A percentile compares a stretch with the other conserved stretches of the same genome.
Evolutionary conservation across 2,113 vertebrate genomes (phyloP).

Genomic region (Tinamus guttatus): DNA sequence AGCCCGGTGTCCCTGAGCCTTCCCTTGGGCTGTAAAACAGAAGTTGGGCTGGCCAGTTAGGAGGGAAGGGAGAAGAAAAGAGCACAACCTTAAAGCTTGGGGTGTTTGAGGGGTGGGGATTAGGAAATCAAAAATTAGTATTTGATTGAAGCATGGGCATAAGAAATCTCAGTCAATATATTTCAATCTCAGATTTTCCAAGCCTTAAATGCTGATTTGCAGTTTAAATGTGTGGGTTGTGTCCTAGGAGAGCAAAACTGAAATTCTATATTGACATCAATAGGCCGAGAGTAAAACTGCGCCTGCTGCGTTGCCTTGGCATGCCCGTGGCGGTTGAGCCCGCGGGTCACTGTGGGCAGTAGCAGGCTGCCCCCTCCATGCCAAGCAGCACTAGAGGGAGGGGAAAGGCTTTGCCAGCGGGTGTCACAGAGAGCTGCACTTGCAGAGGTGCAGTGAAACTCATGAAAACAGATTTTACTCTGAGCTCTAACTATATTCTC

Average conservation of each 20-base stretch:
- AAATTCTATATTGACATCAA: not conserved
- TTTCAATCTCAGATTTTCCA: not conserved
- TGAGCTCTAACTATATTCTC: not conserved
- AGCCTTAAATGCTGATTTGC: not conserved
- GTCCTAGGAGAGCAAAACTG: not conserved
- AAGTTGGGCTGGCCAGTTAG: not conserved
- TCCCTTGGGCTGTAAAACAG: not conserved
- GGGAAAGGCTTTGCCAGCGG: not conserved
- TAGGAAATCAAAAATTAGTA: not conserved
- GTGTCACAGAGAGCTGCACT: not conserved
- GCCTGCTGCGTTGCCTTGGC: not conserved
- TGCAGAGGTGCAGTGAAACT: not conserved
- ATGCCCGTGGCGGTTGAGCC: not conserved
- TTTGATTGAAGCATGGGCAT: not conserved
- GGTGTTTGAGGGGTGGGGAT: not conserved
- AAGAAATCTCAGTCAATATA: not conserved
- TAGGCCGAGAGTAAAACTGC: not conserved
- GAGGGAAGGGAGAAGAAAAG: not conserved
- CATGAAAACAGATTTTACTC: not conserved
- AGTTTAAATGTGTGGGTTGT: not conserved
- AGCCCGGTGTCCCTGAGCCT: not conserved
- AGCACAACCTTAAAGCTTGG: not conserved
- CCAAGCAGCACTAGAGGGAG: not conserved
- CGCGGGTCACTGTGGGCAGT: not conserved
- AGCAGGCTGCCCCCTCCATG: not conserved